These are phyloP conservation scores for Alca torda DNA, from an alignment of 2,797 vertebrate genomes.

Conservation along the genomic window DNA sequence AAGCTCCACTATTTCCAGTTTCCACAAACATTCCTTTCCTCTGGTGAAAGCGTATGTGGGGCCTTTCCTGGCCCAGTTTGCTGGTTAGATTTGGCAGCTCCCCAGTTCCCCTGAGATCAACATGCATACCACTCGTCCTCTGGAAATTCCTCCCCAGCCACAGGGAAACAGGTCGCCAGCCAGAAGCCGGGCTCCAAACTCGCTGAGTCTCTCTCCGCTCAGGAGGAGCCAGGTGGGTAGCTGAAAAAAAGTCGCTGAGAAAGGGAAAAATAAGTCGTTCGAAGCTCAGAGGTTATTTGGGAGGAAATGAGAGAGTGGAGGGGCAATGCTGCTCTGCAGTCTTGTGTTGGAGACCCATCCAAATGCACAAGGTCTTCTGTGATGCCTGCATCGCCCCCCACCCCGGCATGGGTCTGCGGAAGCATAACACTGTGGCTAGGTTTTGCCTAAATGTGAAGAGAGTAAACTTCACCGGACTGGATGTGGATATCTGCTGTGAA, in stretches of 20 bases:
- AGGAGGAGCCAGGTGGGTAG: background rate
- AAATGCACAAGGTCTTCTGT: background rate
- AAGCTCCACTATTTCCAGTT: background rate
- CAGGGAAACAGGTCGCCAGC: constrained; percentile 29
- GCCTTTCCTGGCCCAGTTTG: constrained; percentile 34
- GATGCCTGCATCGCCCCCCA: background rate
- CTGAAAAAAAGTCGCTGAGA: background rate
- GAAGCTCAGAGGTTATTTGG: background rate
- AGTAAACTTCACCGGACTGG: background rate
- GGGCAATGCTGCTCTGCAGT: background rate
- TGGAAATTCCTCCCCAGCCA: constrained; percentile 53
- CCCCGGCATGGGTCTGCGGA: too few species aligned
- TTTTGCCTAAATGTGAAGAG: background rate
- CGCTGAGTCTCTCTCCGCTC: background rate
- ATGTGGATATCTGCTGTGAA: background rate
- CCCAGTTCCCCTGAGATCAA: background rate
- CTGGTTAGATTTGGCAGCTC: constrained; percentile 4
- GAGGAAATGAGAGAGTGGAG: background rate
- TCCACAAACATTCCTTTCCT: constrained; percentile 49
- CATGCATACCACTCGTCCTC: background rate
- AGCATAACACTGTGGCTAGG: background rate
- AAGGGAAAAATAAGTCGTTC: background rate
- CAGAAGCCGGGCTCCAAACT: background rate
- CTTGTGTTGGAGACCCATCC: background rate
- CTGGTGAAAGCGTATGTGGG: background rate